Percentiles rank a stretch among this genome's conserved stretches.
These are phyloP conservation scores for Strongylocentrotus purpuratus DNA, from an alignment of 35 echinoderm and acorn worm species.

Conservation along the genomic window DNA sequence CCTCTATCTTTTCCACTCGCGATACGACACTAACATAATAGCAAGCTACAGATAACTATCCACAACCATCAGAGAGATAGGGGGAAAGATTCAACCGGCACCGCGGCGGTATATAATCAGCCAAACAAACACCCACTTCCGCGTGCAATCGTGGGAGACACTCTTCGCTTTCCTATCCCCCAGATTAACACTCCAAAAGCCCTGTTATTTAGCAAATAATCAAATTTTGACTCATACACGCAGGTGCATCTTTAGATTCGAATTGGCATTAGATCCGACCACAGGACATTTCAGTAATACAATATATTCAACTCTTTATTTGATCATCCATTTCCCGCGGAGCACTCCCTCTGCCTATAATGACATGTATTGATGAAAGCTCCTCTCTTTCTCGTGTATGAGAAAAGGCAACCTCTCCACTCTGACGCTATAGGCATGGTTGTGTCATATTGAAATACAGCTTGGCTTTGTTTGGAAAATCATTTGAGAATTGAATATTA, in stretches of 20 bases:
- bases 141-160: not conserved
- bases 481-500: not conserved
- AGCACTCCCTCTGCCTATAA: not conserved
- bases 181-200: slow-evolving; percentile 2
- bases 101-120: not conserved
- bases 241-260: slow-evolving; percentile 8
- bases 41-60: not conserved
- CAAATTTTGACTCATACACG: slow-evolving; percentile 5
- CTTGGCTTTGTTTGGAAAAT: not conserved
- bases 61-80: not conserved
- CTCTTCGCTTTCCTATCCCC: not conserved
- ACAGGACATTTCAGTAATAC: slow-evolving; percentile 10
- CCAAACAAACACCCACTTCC: slow-evolving; percentile 15
- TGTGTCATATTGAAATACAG: not conserved
- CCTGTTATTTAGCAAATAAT: slow-evolving; percentile 13
- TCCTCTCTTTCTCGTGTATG: not conserved
- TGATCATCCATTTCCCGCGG: not conserved
- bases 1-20: not conserved
- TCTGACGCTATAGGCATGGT: not conserved
- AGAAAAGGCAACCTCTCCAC: not conserved
- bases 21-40: not conserved
- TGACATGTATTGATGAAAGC: not conserved
- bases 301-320: slow-evolving; percentile 14
- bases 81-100: not conserved
- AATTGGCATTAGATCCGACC: slow-evolving; percentile 1